Evolutionary conservation across 1,140 invertebrate species (phyloP).

Genomic region (Drosophila albomicans): DNA sequence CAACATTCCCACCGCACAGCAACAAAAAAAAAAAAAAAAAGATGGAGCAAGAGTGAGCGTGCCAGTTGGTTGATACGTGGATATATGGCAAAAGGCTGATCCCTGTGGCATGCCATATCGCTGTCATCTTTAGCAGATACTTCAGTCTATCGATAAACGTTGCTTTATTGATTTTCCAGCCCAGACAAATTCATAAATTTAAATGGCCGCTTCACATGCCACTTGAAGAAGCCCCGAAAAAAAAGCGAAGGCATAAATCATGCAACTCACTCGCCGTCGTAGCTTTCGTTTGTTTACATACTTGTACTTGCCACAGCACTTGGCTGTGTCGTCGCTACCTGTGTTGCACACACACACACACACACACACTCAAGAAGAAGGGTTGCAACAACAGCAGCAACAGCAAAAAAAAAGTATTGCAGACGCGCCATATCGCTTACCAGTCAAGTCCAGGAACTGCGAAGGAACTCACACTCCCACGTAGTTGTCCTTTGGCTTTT

Average conservation of each 20-base stretch:
- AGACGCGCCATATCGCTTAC: slow-evolving; percentile 45
- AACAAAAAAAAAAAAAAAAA: no score
- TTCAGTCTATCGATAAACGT: slow-evolving; percentile 64
- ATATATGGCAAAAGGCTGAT: slow-evolving; percentile 49
- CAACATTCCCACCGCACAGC: slow-evolving; percentile 43
- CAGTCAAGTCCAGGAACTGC: slow-evolving; percentile 38
- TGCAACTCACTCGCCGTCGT: slow-evolving; percentile 30
- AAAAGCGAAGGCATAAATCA: slow-evolving; percentile 47
- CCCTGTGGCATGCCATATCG: slow-evolving; percentile 66
- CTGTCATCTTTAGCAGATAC: slow-evolving; percentile 68
- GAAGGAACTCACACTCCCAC: slow-evolving; percentile 35
- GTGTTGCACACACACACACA: background rate
- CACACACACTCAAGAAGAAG: slow-evolving; percentile 1
- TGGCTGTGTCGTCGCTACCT: background rate
- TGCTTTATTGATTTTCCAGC: slow-evolving; percentile 49
- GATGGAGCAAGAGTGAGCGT: background rate
- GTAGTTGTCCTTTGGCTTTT: slow-evolving; percentile 59
- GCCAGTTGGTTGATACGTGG: slow-evolving; percentile 10
- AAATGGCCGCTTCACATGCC: slow-evolving; percentile 40
- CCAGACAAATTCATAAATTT: slow-evolving; percentile 48
- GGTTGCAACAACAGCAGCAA: slow-evolving; percentile 17
- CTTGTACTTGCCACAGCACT: slow-evolving; percentile 1
- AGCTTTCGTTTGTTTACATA: slow-evolving; percentile 49
- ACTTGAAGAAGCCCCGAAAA: slow-evolving; percentile 20
- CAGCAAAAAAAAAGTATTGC: slow-evolving; percentile 5